These are phyloP conservation scores for Trachelus iudaicus DNA, from an alignment of 2,888 invertebrate species.

Conservation along the genomic window DNA sequence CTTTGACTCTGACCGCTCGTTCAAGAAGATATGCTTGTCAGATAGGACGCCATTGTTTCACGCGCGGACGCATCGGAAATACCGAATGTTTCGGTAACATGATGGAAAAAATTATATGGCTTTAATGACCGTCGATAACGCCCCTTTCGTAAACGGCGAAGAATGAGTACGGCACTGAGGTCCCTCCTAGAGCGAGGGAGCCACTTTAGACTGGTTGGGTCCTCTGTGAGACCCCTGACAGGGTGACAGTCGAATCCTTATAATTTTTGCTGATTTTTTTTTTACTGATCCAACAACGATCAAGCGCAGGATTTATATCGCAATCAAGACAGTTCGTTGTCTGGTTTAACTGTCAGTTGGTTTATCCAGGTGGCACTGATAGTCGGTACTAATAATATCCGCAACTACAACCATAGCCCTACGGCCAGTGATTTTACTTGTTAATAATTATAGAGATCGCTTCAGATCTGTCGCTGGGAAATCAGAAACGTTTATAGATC, in stretches of 20 bases:
- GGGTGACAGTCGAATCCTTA: neutral
- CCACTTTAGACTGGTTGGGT: neutral
- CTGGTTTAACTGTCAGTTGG: neutral
- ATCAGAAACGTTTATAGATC: neutral
- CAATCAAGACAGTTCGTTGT: neutral
- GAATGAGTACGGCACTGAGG: neutral
- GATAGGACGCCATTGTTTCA: neutral
- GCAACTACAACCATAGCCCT: neutral
- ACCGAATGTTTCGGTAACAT: neutral
- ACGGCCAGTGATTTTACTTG: neutral
- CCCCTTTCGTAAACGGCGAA: neutral
- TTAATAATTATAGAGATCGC: neutral
- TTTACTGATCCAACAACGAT: neutral
- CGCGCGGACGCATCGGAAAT: neutral
- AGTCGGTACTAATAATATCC: neutral
- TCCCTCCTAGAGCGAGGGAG: neutral
- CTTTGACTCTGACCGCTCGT: neutral
- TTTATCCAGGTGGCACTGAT: neutral
- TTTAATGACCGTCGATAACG: neutral
- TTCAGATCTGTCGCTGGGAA: neutral
- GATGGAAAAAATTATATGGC: neutral
- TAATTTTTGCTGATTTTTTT: neutral
- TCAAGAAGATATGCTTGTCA: neutral
- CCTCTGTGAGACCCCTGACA: neutral
- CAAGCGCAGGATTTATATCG: neutral